Evolutionary conservation across 2,888 invertebrate genomes (phyloP).

Genomic region (Itoplectis maculator): DNA sequence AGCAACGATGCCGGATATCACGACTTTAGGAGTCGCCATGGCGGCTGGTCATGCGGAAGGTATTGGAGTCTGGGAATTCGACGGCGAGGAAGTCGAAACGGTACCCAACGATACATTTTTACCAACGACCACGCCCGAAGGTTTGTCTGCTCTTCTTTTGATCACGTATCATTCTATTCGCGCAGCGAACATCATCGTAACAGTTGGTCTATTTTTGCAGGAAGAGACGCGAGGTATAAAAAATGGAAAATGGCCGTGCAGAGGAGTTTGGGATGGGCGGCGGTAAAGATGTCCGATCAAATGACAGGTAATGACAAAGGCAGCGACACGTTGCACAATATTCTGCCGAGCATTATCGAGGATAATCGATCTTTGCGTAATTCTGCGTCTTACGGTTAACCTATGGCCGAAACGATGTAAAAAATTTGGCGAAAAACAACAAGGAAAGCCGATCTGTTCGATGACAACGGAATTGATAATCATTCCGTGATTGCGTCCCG

Average conservation of each 20-base stretch:
- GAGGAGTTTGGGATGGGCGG: slow-evolving; percentile 95
- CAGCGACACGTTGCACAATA: not conserved
- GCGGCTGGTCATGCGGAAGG: slow-evolving; percentile 94
- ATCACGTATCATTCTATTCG: slow-evolving; percentile 27
- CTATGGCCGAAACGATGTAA: not conserved
- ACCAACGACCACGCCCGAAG: slow-evolving; percentile 92
- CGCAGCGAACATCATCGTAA: not conserved
- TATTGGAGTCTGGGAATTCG: slow-evolving; percentile 89
- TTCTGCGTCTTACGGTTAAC: not conserved
- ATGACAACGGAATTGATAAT: not conserved
- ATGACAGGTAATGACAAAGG: slow-evolving; percentile 89
- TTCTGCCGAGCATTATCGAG: slow-evolving; percentile 15
- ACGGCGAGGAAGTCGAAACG: slow-evolving; percentile 86
- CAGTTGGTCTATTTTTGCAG: slow-evolving; percentile 84
- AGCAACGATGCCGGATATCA: slow-evolving; percentile 94
- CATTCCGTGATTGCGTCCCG: not conserved
- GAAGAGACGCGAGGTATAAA: slow-evolving; percentile 93
- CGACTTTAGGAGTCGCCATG: slow-evolving; percentile 97
- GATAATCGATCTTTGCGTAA: not conserved
- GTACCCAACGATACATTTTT: slow-evolving; percentile 91
- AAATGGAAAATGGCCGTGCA: slow-evolving; percentile 98
- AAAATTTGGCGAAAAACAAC: not conserved
- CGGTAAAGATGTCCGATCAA: slow-evolving; percentile 89
- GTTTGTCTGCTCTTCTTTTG: slow-evolving; percentile 83
- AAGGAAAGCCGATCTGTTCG: not conserved